Conservation (phyloP, 1,140 invertebrate genomes). For the Scaptodrosophila lebanonensis region DNA sequence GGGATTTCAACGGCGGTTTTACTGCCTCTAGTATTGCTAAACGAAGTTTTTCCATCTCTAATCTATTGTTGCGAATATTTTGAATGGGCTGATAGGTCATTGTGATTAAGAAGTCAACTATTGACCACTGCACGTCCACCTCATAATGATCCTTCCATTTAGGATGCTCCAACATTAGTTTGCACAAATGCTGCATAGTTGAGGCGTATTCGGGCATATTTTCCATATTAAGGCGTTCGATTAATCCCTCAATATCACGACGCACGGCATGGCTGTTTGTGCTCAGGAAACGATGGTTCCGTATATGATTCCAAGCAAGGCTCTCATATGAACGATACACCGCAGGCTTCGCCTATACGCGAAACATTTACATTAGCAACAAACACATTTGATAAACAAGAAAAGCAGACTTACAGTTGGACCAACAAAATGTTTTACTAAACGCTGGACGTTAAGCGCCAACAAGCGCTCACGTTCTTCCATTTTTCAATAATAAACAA, state of each 20-base stretch:
- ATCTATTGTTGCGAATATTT: constrained; percentile 37
- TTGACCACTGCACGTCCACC: constrained; percentile 49
- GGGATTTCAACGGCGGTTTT: background rate
- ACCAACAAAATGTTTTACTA: too few species aligned
- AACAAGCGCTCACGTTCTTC: too few species aligned
- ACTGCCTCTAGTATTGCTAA: background rate
- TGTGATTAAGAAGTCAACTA: constrained; percentile 60
- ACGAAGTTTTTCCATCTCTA: constrained; percentile 15
- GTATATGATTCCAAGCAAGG: constrained; percentile 37
- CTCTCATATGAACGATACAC: constrained; percentile 30
- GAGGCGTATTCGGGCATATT: constrained; percentile 41
- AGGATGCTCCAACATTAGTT: constrained; percentile 35
- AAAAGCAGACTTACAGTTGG: too few species aligned
- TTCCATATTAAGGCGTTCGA: constrained; percentile 53
- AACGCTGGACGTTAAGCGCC: too few species aligned
- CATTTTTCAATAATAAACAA: too few species aligned
- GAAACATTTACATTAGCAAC: background rate
- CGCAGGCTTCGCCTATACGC: constrained; percentile 5
- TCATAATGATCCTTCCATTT: constrained; percentile 30
- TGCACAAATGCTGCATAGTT: constrained; percentile 30
- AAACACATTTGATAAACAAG: background rate
- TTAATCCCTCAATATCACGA: constrained; percentile 42
- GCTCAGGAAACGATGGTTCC: constrained; percentile 32
- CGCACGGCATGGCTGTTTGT: constrained; percentile 46
- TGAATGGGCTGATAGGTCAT: constrained; percentile 52